Evolutionary conservation across 2,797 vertebrate species (phyloP), one percentile per base, ranked within the genome.

Genomic region (Scyliorhinus canicula): DNA sequence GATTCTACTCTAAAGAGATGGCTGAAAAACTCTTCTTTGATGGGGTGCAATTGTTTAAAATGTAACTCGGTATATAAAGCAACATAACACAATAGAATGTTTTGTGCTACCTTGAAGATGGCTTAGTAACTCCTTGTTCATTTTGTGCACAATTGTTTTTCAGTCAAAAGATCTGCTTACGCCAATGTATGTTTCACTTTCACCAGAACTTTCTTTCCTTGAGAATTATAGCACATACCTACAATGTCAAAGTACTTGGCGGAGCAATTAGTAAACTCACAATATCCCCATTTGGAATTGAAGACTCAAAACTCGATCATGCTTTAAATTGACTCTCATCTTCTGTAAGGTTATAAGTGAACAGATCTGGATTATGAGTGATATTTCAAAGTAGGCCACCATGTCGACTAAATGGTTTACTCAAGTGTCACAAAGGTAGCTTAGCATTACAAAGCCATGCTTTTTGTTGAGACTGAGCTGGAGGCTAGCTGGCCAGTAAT

Each of bases 41-140:
- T 60, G 31, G 35, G 60, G 0, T 52, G 26, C 14, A n/a, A 4
- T 90, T 60, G 55, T n/a, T 86, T 90, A 21, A 90, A 35, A 60
- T 35, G 55, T 21, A 57, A n/a, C 12, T 57, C 52, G n/a, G 31
- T 1, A 35, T 52, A 57, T 60, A 57, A 57, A 88, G n/a, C n/a
- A n/a, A n/a, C n/a, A n/a, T n/a, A n/a, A n/a, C n/a, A n/a, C 28
- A 57, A 35, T 35, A 57, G 9, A 86, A 60, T 19, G 35, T 35
- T 90, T n/a, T 90, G 74, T n/a, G 44, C 26, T 82, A 86, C 93
- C 95, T 95, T 60, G 74, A 90, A 85, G 24, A 82, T 88, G 71
- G 63, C 26, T 95, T 95, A 60, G 95, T 44, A 57, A 50, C 91
- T 65, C 94, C n/a, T 26, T 77, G 35, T 65, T 44, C 52, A 55